These are phyloP conservation scores for Heliconius cydno DNA, from an alignment of 2,888 invertebrate genomes.

Conservation along the genomic window DNA sequence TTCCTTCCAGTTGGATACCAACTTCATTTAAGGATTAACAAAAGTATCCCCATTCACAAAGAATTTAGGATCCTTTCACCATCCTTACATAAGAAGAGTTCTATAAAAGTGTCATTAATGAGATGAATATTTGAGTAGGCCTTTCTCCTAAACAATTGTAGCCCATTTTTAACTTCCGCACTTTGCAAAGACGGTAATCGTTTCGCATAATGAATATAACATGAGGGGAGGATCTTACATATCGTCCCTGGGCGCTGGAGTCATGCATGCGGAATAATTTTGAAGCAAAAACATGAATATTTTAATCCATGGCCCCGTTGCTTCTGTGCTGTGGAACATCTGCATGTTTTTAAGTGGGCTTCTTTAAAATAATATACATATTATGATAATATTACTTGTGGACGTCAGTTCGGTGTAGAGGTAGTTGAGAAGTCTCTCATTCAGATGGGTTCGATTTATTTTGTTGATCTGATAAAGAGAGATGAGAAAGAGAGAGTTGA, in stretches of 20 bases:
- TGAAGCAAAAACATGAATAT: slow-evolving; percentile 52
- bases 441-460: neutral
- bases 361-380: slow-evolving; percentile 17
- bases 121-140: slow-evolving; percentile 14
- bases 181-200: slow-evolving; percentile 39
- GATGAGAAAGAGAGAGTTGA: too few species aligned
- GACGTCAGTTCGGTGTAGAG: too few species aligned
- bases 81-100: neutral
- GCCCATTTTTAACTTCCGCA: slow-evolving; percentile 22
- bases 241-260: slow-evolving; percentile 42
- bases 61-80: neutral
- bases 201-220: slow-evolving; percentile 46
- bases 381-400: neutral
- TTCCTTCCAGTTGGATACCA: neutral
- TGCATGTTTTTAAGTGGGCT: slow-evolving; percentile 9
- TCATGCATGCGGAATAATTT: slow-evolving; percentile 54
- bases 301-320: slow-evolving; percentile 46
- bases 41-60: neutral
- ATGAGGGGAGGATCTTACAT: slow-evolving; percentile 42
- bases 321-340: slow-evolving; percentile 7
- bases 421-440: neutral
- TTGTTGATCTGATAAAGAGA: neutral
- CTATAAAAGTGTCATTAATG: slow-evolving; percentile 10
- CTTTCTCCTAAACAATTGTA: slow-evolving; percentile 19
- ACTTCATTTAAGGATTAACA: neutral